Evolutionary conservation across 2,797 vertebrate species (phyloP), one percentile per base, ranked within the genome.

Genomic region (Anabas testudineus): DNA sequence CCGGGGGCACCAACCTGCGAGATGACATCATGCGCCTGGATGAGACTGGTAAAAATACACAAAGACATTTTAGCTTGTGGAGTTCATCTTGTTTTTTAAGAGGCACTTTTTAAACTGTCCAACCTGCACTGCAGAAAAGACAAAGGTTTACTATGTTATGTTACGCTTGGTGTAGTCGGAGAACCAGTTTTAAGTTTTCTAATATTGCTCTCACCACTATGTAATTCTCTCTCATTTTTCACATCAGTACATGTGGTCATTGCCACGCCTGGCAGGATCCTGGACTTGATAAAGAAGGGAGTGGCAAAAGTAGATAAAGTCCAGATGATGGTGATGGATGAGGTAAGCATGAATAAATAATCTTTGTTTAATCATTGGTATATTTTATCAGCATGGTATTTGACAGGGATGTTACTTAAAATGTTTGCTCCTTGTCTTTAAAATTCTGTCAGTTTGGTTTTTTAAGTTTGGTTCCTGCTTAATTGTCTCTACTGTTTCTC

Each of bases 251-350:
- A 95, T 54, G 94, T 95, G 61, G 87, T 95, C 74, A 94, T 95
- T n/a, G 95, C 95, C 37, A 95, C 95, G 0, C 95, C 95, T 47
- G 95, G 95, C 28, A 89, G 95, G 62, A 94, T 95, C 69, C 88
- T 95, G 80, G 95, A 95, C 80, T 84, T 95, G 56, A 95, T 95
- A 52, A 95, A 94, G 80, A 95, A 95, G 81, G 94, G 94, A 26
- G 90, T 95, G 68, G 95, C 95, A 45, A 95, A 94, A 87, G 93
- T 95, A 81, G 91, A 93, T 66, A 82, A 60, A 74, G 93, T 94
- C 78, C 94, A 95, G 80, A 94, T 95, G 88, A 93, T 95, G 92
- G 94, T 95, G 84, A 94, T 95, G 94, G 95, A 95, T 84, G 95
- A 95, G 92, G 95, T 95, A 81, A 67, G 32, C 6, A 1, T 8